Conservation (phyloP, 1,140 invertebrate genomes). For the Neodiprion lecontei region DNA sequence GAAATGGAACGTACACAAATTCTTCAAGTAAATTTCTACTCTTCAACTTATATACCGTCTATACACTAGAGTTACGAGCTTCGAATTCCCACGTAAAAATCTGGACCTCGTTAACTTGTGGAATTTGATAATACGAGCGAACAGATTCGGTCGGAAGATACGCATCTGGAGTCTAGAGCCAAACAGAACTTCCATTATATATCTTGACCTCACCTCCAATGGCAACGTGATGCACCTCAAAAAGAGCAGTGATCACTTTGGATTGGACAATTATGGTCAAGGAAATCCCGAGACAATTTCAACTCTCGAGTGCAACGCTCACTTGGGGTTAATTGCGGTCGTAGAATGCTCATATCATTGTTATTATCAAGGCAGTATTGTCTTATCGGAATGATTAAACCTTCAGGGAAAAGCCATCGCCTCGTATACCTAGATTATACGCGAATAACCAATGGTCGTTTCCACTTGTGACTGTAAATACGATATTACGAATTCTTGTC, state of each 20-base stretch:
- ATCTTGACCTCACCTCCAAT: background rate
- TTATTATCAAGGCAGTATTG: too few relatives aligned
- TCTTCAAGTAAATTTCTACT: too few relatives aligned
- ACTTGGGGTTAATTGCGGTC: background rate
- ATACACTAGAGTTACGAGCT: background rate
- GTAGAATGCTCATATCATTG: background rate
- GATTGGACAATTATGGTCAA: background rate
- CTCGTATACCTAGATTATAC: too few relatives aligned
- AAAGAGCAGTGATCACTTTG: background rate
- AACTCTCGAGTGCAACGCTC: background rate
- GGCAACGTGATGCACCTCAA: background rate
- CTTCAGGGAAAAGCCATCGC: too few relatives aligned
- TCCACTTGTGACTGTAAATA: too few relatives aligned
- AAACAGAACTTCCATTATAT: background rate
- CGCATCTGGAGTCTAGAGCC: background rate
- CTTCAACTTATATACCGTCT: too few relatives aligned
- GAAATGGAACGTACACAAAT: too few relatives aligned
- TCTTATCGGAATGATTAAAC: too few relatives aligned
- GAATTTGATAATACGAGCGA: conserved; percentile 1
- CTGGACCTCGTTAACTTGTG: conserved; percentile 12
- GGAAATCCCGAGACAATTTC: background rate
- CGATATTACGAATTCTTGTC: too few relatives aligned
- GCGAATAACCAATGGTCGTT: too few relatives aligned
- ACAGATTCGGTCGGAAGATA: background rate
- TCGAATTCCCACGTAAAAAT: background rate